Percentiles rank a stretch among this genome's conserved stretches.
These are phyloP conservation scores for Grammatotria lemairii DNA, from an alignment of 2,113 vertebrate genomes.

Conservation along the genomic window DNA sequence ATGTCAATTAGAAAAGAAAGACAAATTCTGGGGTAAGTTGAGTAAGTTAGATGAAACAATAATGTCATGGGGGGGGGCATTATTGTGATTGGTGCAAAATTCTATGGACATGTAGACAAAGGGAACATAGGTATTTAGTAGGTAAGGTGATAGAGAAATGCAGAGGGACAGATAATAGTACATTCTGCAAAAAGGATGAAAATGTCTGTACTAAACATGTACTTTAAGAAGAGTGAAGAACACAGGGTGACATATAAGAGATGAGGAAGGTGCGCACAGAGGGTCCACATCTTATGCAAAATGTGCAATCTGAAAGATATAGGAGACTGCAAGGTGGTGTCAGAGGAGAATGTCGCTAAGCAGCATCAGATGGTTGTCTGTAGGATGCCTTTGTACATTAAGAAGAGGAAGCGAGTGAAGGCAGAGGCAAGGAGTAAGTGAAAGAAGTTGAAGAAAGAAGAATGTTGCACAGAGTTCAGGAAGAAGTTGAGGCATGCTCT, in stretches of 20 bases:
- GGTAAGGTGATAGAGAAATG: not conserved
- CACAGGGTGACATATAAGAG: not conserved
- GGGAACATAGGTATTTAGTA: not conserved
- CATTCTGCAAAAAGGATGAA: not conserved
- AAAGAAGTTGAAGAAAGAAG: not conserved
- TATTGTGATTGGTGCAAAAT: not conserved
- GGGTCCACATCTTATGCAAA: not conserved
- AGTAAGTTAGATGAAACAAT: not conserved
- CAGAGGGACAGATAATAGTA: not conserved
- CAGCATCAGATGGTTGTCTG: not conserved
- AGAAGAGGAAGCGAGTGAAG: fast-evolving
- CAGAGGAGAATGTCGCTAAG: fast-evolving
- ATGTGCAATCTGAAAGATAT: not conserved
- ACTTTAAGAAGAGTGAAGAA: not conserved
- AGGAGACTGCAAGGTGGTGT: not conserved
- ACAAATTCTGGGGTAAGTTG: not conserved
- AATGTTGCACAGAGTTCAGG: not conserved
- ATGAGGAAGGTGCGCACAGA: not conserved
- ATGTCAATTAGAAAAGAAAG: not conserved
- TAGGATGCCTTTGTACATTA: not conserved
- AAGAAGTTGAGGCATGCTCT: not conserved
- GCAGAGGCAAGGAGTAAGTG: not conserved
- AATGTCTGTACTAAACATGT: not conserved
- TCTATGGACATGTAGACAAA: not conserved
- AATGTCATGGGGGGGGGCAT: not conserved